phyloP scores from a whole-genome alignment of 1,140 invertebrate genomes.

The Tetragonula clypearis region DNA sequence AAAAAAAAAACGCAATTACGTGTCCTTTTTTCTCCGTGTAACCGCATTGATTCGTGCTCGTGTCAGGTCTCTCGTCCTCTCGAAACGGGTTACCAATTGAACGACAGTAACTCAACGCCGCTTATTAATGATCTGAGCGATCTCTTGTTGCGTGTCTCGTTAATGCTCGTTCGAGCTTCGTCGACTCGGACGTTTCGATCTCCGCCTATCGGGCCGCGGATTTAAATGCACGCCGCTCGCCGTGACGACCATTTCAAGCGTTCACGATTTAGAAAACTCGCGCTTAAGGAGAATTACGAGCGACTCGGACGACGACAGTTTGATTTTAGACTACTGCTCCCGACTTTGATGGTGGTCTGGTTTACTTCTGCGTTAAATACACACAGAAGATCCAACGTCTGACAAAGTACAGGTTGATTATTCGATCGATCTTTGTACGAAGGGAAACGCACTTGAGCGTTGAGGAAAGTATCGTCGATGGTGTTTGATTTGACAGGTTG shows the following conservation, averaged over 20 bases:
- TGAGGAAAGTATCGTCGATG: background rate
- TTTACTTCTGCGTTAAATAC: background rate
- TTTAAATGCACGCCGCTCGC: slow-evolving; percentile 8
- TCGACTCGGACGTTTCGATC: slow-evolving; percentile 19
- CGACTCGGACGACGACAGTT: background rate
- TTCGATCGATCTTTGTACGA: background rate
- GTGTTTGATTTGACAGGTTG: background rate
- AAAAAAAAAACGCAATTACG: background rate
- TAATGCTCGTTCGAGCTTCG: slow-evolving; percentile 21
- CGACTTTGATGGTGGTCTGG: background rate
- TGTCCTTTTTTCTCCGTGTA: background rate
- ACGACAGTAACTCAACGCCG: slow-evolving; percentile 8
- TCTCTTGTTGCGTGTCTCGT: slow-evolving; percentile 45
- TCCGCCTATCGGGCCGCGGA: slow-evolving; percentile 16
- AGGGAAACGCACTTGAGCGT: background rate
- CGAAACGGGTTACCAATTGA: slow-evolving; percentile 35
- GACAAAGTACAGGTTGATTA: background rate
- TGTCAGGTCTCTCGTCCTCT: background rate
- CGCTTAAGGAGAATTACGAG: slow-evolving; percentile 5
- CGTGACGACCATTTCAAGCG: slow-evolving; percentile 25
- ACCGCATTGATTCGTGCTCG: background rate
- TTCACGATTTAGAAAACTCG: background rate
- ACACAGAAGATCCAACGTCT: background rate
- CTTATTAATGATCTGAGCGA: slow-evolving; percentile 33
- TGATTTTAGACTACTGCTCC: background rate